Evolutionary conservation across 2,888 invertebrate species (phyloP).

Genomic region (Cybosia mesomella): DNA sequence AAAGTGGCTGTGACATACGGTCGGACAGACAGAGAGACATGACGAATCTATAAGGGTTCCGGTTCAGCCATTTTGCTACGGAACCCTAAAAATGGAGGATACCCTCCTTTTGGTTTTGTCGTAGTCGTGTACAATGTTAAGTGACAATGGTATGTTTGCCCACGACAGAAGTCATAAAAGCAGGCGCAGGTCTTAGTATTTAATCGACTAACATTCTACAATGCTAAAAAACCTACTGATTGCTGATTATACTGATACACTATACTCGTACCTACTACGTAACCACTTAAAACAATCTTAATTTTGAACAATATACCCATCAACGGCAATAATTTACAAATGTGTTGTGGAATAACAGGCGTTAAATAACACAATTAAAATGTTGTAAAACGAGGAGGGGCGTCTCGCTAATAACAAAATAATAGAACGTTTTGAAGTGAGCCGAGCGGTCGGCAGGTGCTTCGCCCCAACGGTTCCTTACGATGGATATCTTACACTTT

Average conservation of each 20-base stretch:
- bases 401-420: slow-evolving; percentile 75
- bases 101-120: too few relatives aligned
- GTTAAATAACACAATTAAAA: slow-evolving; percentile 80
- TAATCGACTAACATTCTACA: neutral
- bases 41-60: too few relatives aligned
- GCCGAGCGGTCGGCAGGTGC: slow-evolving; percentile 69
- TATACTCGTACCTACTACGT: neutral
- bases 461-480: slow-evolving; percentile 53
- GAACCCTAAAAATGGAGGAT: too few relatives aligned
- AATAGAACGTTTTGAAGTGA: slow-evolving; percentile 71
- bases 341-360: slow-evolving; percentile 69
- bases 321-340: slow-evolving; percentile 57
- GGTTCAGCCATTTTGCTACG: too few relatives aligned
- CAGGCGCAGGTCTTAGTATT: too few relatives aligned
- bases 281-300: neutral
- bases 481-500: slow-evolving; percentile 71
- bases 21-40: too few relatives aligned
- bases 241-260: too few relatives aligned
- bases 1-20: too few relatives aligned
- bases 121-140: too few relatives aligned
- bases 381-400: slow-evolving; percentile 73
- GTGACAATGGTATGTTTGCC: too few relatives aligned
- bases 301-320: slow-evolving; percentile 30
- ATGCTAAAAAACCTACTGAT: neutral
- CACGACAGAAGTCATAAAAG: too few relatives aligned